Evolutionary conservation across 2,797 vertebrate genomes (phyloP).

Genomic region (Steatocranus sp.): DNA sequence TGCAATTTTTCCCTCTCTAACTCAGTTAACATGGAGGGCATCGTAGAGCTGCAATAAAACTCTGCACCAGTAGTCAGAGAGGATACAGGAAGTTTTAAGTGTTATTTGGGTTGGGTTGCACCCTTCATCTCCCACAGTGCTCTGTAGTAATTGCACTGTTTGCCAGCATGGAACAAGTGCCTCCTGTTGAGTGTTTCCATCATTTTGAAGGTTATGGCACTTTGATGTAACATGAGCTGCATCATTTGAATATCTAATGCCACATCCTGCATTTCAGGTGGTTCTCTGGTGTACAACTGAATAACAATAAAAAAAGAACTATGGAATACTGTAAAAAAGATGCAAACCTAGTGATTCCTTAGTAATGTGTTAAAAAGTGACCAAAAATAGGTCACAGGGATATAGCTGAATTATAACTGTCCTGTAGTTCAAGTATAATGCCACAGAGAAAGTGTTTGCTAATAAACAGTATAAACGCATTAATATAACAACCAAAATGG

Average conservation of each 20-base stretch:
- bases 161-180: conserved; percentile 42
- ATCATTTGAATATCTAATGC: conserved; percentile 51
- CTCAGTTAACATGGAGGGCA: not conserved
- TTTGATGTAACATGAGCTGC: conserved; percentile 45
- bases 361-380: not conserved
- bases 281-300: conserved; percentile 8
- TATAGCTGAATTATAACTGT: not conserved
- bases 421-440: not conserved
- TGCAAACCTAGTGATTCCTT: not conserved
- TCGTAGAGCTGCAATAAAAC: conserved; percentile 6
- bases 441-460: not conserved
- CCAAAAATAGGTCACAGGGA: not conserved
- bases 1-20: not conserved
- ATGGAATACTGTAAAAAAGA: not conserved
- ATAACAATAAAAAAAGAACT: not conserved
- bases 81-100: conserved; percentile 28
- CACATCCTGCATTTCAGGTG: conserved; percentile 23
- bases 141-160: conserved; percentile 44
- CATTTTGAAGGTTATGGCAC: conserved; percentile 59
- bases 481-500: not conserved
- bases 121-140: conserved; percentile 35
- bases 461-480: not conserved
- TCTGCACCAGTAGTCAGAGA: not conserved
- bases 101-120: conserved; percentile 49
- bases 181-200: conserved; percentile 60